Evolutionary conservation across 1,140 invertebrate genomes (phyloP), one percentile per base, ranked within the genome.

Genomic region (Drosophila pruinosa): DNA sequence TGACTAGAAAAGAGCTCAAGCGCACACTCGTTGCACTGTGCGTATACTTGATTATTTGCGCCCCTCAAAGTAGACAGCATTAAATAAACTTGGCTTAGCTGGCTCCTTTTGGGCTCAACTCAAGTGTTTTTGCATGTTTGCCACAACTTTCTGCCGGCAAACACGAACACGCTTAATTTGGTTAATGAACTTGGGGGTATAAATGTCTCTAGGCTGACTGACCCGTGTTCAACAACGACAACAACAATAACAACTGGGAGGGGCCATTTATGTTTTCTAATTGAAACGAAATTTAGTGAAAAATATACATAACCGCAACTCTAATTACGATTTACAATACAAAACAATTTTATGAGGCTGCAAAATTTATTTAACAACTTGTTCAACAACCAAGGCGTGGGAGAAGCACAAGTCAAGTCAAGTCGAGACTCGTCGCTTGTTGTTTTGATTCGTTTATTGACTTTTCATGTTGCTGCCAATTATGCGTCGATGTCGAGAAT

Each of bases 381-480:
- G 36, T 39, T 31, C 26, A 50, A 53, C 41, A 36, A 45, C 28
- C 24, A 7, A 15, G 12, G 19, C 36, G 22, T 39, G 7, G 15
- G 38, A 19, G 15, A 6, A 6, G 6, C 2, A 19, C 3, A 36
- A 36, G n/a, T 4, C 4, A 36, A n/a, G 34, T 1, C 36, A 38
- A 24, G 22, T 2, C 17, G n/a, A 1, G 38, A n/a, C n/a, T 19
- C 12, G 26, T 8, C 15, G 26, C 28, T 61, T 70, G 50, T 72
- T 68, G 56, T 72, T 72, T 62, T 69, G 70, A 68, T 76, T 73
- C 61, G 57, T 59, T 56, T 88, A 88, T 88, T 88, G 82, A 88
- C 78, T 88, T 74, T 83, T 72, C 63, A 75, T 76, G 67, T 70
- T 68, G 65, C 53, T 63, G 54, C 82, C 83, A 88, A 88, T 88